Evolutionary conservation across 2,113 vertebrate genomes (phyloP).

Genomic region (Bucco capensis): DNA sequence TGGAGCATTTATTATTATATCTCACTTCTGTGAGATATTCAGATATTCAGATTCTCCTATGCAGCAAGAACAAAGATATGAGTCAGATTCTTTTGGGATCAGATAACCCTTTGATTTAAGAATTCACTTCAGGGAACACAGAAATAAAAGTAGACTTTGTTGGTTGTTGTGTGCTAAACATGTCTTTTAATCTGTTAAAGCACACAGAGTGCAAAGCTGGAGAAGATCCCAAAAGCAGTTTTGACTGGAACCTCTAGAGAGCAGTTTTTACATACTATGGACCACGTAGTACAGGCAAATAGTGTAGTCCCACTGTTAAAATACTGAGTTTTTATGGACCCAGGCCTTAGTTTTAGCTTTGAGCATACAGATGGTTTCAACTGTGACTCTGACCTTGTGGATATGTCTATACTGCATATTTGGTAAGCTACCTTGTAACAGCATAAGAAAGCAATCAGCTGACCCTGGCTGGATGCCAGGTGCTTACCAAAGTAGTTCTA

Average conservation of each 20-base stretch:
- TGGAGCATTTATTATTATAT: too few species aligned
- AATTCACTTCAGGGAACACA: neutral
- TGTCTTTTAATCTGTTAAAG: neutral
- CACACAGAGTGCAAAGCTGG: neutral
- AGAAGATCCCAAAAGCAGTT: neutral
- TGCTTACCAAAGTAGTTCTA: neutral
- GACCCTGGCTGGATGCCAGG: neutral
- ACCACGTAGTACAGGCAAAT: neutral
- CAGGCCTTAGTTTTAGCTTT: neutral
- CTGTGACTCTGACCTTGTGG: neutral
- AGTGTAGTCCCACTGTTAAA: neutral
- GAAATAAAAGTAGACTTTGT: neutral
- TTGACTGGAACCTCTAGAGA: neutral
- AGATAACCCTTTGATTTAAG: neutral
- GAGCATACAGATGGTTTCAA: neutral
- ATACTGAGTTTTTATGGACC: neutral
- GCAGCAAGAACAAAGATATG: neutral
- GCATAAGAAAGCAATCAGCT: neutral
- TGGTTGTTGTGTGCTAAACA: neutral
- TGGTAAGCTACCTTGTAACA: neutral
- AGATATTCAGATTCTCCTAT: neutral
- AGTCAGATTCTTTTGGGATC: neutral
- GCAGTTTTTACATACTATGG: neutral
- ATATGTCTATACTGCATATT: neutral
- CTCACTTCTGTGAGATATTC: too few species aligned